Conservation (phyloP, 2,113 vertebrate genomes). For the Pimephales promelas region DNA sequence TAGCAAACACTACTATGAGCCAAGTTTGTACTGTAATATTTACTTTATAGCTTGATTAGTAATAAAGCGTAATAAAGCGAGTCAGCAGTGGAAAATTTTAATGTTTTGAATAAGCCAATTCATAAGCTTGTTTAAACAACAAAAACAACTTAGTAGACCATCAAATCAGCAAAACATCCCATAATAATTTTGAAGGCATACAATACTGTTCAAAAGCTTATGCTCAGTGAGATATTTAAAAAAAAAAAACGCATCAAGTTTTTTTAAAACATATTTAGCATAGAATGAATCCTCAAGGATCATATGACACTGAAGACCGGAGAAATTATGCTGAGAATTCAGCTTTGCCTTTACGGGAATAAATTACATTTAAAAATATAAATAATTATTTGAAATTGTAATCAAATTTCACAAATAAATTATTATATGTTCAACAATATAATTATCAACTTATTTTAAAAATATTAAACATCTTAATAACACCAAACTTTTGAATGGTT, state of each 20-base stretch:
- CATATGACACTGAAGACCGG: too few species aligned
- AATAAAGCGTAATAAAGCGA: background rate
- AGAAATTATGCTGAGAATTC: too few species aligned
- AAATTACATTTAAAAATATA: too few species aligned
- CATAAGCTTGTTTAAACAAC: background rate
- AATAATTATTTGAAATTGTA: too few species aligned
- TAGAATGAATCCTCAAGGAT: too few species aligned
- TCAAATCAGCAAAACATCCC: background rate
- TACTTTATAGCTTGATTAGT: background rate
- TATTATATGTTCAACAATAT: too few species aligned
- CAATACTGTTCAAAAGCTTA: background rate
- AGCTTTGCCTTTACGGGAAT: too few species aligned
- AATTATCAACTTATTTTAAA: too few species aligned
- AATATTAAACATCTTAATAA: too few species aligned
- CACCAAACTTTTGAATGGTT: too few species aligned
- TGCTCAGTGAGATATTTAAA: background rate
- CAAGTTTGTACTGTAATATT: background rate
- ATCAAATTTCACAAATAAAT: too few species aligned
- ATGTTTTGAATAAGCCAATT: background rate
- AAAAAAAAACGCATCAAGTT: background rate
- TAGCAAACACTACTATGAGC: background rate
- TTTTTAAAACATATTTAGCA: background rate
- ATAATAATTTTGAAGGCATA: background rate
- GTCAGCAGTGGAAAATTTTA: background rate
- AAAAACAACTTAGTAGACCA: slow-evolving; percentile 13